Evolutionary conservation across 2,888 invertebrate species (phyloP), one percentile per base, ranked within the genome.

Genomic region (Panopea generosa): DNA sequence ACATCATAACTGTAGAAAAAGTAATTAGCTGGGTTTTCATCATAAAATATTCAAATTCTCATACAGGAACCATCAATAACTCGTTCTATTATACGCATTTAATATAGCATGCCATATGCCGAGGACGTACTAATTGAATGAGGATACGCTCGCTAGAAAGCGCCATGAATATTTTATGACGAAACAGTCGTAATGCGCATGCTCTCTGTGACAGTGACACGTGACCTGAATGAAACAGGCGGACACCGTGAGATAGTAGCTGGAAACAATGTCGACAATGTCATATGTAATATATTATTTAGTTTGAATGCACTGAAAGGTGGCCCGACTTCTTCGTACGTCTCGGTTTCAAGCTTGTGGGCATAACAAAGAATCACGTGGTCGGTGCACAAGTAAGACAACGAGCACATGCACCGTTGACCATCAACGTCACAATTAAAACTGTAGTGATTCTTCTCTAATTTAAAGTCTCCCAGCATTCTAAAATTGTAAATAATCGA

Each of bases 91-190:
- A 73, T 73, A 62, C 68, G 68, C 73, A 52, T 68, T 75, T 66
- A 70, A 70, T 71, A 60, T 53, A 49, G 49, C 65, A 29, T 43
- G 66, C 77, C 77, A 77, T 77, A 77, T 77, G 77, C 69, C 56
- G 69, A 56, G 52, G 55, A 55, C 27, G 50, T 40, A 40, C 50
- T 27, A 66, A 69, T 61, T 69, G 73, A 73, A 67, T 61, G 57
- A 56, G 69, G 66, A 61, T 52, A 66, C 59, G 69, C 61, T 67
- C 62, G 55, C 61, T 29, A 43, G 56, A 67, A 59, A 38, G 66
- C 45, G 57, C 56, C 59, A 77, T 77, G 69, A 69, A 77, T 77
- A 66, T 77, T 77, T 77, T 66, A 77, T 77, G 73, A 68, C 63
- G 53, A 24, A 56, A 59, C 59, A 52, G 52, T 53, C 57, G 67